These are phyloP conservation scores for Dryobota labecula DNA, from an alignment of 2,888 invertebrate genomes.

Conservation along the genomic window DNA sequence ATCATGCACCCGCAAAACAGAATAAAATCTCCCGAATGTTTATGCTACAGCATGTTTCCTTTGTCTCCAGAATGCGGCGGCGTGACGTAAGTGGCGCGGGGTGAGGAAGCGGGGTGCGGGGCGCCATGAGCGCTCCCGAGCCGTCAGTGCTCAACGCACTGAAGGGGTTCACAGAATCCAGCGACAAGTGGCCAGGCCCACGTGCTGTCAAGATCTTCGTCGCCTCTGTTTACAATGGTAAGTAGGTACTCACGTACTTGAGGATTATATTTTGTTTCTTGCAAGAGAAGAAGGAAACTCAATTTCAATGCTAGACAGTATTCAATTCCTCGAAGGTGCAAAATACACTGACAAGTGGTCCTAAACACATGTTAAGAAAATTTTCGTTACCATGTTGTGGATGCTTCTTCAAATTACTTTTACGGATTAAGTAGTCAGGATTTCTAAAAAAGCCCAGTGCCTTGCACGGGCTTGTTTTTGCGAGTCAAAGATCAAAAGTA, in stretches of 20 bases:
- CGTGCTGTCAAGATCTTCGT: slow-evolving; percentile 91
- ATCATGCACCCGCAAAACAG: slow-evolving; percentile 9
- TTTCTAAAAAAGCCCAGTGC: too few relatives aligned
- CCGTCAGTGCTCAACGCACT: slow-evolving; percentile 89
- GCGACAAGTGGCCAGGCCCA: slow-evolving; percentile 90
- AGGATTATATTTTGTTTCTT: neutral
- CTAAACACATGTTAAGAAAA: neutral
- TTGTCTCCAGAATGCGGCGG: slow-evolving; percentile 80
- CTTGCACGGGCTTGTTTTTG: too few relatives aligned
- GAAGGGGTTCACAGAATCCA: slow-evolving; percentile 83
- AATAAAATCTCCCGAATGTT: slow-evolving; percentile 8
- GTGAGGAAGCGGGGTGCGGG: slow-evolving; percentile 74
- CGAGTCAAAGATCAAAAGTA: too few relatives aligned
- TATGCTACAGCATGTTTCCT: slow-evolving; percentile 39
- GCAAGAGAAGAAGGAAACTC: neutral
- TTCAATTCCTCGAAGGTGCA: neutral
- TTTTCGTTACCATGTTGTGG: neutral
- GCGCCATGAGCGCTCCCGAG: slow-evolving; percentile 88
- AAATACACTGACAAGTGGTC: neutral
- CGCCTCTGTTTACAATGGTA: slow-evolving; percentile 90
- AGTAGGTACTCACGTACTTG: neutral
- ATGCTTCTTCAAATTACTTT: neutral
- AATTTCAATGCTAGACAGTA: too few relatives aligned
- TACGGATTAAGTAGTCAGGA: neutral
- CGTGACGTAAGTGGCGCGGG: slow-evolving; percentile 75